phyloP scores from a whole-genome alignment of 2,797 vertebrate species.

The Denticeps clupeoides region DNA sequence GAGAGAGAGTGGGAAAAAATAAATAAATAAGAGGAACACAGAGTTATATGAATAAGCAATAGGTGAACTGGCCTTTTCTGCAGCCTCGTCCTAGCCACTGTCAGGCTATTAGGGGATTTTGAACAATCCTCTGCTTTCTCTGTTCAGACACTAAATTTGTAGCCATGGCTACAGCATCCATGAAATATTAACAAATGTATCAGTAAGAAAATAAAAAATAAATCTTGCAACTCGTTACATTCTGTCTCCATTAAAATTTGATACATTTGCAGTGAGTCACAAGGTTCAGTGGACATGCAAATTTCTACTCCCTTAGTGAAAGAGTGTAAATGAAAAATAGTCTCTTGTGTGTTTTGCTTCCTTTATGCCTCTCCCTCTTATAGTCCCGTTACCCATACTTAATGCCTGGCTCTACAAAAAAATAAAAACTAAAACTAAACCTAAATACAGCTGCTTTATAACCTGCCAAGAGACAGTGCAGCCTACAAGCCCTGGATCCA shows the following conservation, averaged over 20 bases:
- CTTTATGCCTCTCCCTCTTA: conserved; percentile 18
- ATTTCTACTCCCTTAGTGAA: conserved; percentile 5
- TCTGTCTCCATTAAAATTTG: too few species aligned
- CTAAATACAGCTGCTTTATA: too few species aligned
- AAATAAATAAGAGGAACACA: too few species aligned
- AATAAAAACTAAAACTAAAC: too few species aligned
- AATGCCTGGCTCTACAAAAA: conserved; percentile 17
- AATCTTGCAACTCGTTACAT: too few species aligned
- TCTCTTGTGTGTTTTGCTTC: conserved; percentile 24
- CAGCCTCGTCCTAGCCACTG: conserved; percentile 9
- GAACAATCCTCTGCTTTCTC: conserved; percentile 1
- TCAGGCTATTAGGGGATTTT: not conserved
- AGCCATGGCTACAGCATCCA: conserved; percentile 19
- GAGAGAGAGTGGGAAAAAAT: too few species aligned
- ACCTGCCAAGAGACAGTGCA: too few species aligned
- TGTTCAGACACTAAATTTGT: conserved; percentile 7
- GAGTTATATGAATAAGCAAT: conserved; percentile 35
- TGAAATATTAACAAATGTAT: conserved; percentile 5
- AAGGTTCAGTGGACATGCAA: too few species aligned
- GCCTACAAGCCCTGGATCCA: too few species aligned
- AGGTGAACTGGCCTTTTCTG: conserved; percentile 17
- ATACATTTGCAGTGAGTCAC: too few species aligned
- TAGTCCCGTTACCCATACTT: conserved; percentile 25
- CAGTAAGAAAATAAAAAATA: too few species aligned
- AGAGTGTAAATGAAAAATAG: conserved; percentile 37